Evolutionary conservation across 2,113 vertebrate species (phyloP), one percentile per base, ranked within the genome.

Genomic region (Corythornis vintsioides): DNA sequence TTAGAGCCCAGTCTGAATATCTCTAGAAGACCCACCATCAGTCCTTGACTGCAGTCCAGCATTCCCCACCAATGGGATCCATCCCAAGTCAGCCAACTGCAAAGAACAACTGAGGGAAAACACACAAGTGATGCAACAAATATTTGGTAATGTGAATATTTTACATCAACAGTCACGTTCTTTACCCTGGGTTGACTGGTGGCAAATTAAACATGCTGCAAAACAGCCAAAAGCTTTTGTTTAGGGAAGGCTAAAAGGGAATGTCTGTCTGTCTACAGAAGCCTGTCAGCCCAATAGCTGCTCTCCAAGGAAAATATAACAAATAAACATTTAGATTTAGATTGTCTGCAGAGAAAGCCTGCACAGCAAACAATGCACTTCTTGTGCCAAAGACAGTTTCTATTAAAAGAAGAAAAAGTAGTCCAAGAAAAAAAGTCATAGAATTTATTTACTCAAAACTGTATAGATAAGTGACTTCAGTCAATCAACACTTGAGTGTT

Each of bases 241-340:
- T 93, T 94, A 81, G 69, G 64, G 70, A 91, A 85, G n/a, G 52
- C 75, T 93, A 64, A 87, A 89, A 77, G 81, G 40, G 86, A 91
- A 89, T 0, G 21, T 28, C 75, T 94, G 63, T 9, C 55, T 93
- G 53, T 42, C 78, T 84, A 21, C 67, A 82, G 71, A 53, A 92
- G 71, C 9, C 90, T 72, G 83, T 82, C 92, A 95, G 92, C 83
- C 73, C 89, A 69, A 86, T 3, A 93, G 86, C 70, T 24, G n/a
- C 70, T 89, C 84, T 61, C 83, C 63, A 79, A 92, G 63, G 42
- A 59, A 95, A 94, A 91, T 22, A 87, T 1, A 96, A 73, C 71
- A 89, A 92, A 95, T 74, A 89, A 91, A 86, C 89, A 95, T 88
- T 92, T 85, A 91, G 70, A 92, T 84, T 94, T 56, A 93, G 75